Base-by-base conservation (phyloP, 2,113 vertebrate species). In the Alligator mississippiensis region DNA sequence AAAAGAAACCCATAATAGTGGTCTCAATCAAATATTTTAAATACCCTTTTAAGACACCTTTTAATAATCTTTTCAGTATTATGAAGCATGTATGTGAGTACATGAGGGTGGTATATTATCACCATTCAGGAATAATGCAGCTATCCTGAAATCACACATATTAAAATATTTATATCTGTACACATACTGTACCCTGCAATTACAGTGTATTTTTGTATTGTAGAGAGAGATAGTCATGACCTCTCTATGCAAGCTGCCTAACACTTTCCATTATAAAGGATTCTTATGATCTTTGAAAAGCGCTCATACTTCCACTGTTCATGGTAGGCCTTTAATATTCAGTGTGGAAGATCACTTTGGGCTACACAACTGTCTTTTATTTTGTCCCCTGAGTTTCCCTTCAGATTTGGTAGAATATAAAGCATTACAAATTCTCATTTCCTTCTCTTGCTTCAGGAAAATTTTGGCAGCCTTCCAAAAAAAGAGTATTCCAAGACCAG, bases 141-240 rank as follows among this genome's bases (percentile, higher is more conserved):
- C 12, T 3, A 21, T 91, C 13, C 18, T 4, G 3, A 47, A 24
- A 79, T 18, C 34, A 18, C 24, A 11, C 0, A 0, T 30, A 5
- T 16, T 72, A 58, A 79, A 76, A 27, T 21, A 28, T 25, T 24
- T 57, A 55, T 80, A 55, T 85, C 88, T 83, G 17, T 77, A 66
- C 70, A 28, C 4, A 2, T 8, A 12, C 3, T 1, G 4, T 34
- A 28, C 18, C 15, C 1, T 10, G 27, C 25, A 55, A 17, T 55
- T 47, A 75, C 84, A 5, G 63, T 13, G 1, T 58, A n/a, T 68
- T 88, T 90, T 80, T 84, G 4, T 89, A 6, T 72, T 57, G 58
- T 25, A 0, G 19, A n/a, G 57, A 47, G 11, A 89, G 4, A 28
- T 24, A 24, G 4, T 9, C 21, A 14, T 60, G 60, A 66, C 19